These are phyloP conservation scores for Acanthosepion lycidas DNA, from an alignment of 2,888 invertebrate species.

Conservation along the genomic window DNA sequence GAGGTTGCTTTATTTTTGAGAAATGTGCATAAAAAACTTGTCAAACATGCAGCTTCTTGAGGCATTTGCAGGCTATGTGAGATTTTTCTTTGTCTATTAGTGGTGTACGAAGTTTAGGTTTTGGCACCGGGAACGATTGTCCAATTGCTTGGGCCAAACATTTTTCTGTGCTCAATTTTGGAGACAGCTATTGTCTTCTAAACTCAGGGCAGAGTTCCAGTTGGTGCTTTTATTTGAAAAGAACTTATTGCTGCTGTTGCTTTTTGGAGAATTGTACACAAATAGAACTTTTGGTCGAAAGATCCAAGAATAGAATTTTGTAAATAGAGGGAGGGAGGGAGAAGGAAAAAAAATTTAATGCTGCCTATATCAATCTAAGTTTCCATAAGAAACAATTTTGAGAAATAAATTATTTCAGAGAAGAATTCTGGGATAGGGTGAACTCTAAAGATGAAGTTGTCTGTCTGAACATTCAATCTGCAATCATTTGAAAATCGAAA, in stretches of 20 bases:
- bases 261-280: not conserved
- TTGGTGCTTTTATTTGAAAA: not conserved
- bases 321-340: not conserved
- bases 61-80: not conserved
- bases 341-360: not conserved
- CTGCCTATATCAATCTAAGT: slow-evolving; percentile 20
- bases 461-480: slow-evolving; percentile 17
- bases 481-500: not conserved
- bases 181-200: not conserved
- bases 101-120: not conserved
- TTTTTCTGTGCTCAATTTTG: not conserved
- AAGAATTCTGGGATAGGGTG: not conserved
- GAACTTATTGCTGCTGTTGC: slow-evolving; percentile 33
- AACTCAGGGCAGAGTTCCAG: not conserved
- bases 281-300: slow-evolving; percentile 22
- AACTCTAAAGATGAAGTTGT: not conserved
- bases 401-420: not conserved
- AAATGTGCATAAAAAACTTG: not conserved
- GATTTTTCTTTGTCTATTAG: not conserved
- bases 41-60: not conserved
- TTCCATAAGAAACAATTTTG: not conserved
- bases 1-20: not conserved
- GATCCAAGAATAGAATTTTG: slow-evolving; percentile 4
- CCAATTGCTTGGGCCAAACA: not conserved
- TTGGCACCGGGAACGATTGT: not conserved